Conservation (phyloP, 2,888 invertebrate species). For the Clitarchus hookeri region DNA sequence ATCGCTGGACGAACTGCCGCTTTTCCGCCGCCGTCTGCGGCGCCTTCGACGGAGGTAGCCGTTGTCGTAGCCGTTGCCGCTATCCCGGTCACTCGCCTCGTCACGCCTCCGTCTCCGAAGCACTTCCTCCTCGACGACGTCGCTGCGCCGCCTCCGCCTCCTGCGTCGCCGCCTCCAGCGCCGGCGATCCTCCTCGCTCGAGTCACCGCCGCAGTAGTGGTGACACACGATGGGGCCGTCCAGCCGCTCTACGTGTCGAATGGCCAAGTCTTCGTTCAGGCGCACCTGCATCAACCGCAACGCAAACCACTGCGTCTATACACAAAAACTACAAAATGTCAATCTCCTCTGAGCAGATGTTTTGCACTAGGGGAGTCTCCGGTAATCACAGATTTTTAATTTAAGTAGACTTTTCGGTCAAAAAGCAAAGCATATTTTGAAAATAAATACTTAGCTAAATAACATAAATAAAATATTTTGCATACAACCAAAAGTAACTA, state of each 20-base stretch:
- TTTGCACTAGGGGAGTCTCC: no score
- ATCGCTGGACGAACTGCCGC: slow-evolving; percentile 41
- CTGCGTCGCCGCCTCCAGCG: slow-evolving; percentile 47
- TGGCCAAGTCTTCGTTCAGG: slow-evolving; percentile 48
- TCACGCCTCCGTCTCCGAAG: slow-evolving; percentile 41
- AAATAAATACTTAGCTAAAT: no score
- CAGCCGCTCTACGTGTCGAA: slow-evolving; percentile 46
- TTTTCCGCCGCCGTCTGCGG: slow-evolving; percentile 37
- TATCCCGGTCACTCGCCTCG: slow-evolving; percentile 35
- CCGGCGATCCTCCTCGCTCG: slow-evolving; percentile 31
- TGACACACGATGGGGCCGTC: slow-evolving; percentile 37
- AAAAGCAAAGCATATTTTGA: no score
- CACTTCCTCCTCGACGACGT: slow-evolving; percentile 43
- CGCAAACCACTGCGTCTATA: not conserved
- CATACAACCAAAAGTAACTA: no score
- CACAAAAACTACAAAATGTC: no score
- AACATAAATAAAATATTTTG: no score
- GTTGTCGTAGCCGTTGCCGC: not conserved
- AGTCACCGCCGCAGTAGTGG: slow-evolving; percentile 32
- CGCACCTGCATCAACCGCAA: slow-evolving; percentile 48
- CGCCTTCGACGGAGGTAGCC: slow-evolving; percentile 5
- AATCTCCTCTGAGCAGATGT: no score
- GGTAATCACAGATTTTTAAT: no score
- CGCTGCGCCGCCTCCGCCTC: slow-evolving; percentile 45
- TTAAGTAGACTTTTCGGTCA: no score